These are phyloP conservation scores for Oreohelix idahoensis DNA, from an alignment of 1,140 invertebrate genomes.

Conservation along the genomic window DNA sequence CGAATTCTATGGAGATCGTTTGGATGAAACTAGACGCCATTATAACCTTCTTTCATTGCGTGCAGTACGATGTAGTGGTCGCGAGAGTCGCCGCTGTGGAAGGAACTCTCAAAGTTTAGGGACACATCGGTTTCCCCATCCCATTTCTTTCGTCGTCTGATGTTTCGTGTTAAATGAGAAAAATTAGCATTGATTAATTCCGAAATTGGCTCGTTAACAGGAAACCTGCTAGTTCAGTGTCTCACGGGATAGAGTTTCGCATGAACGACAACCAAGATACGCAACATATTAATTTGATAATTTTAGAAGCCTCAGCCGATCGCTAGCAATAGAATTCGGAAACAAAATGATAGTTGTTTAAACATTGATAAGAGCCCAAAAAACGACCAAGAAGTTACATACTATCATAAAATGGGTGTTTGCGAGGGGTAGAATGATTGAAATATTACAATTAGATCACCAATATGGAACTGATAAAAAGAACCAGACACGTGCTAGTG, in stretches of 20 bases:
- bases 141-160: background rate
- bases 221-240: too few species aligned
- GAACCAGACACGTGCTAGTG: too few species aligned
- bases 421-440: background rate
- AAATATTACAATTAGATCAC: background rate
- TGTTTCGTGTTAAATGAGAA: background rate
- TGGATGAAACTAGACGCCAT: background rate
- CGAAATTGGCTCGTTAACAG: slow-evolving; percentile 23
- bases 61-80: background rate
- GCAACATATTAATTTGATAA: too few species aligned
- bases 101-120: background rate
- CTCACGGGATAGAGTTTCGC: too few species aligned
- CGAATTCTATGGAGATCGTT: background rate
- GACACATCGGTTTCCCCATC: background rate
- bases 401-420: background rate
- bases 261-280: too few species aligned
- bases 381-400: too few species aligned
- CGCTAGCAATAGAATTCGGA: too few species aligned
- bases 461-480: too few species aligned
- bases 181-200: slow-evolving; percentile 39
- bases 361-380: too few species aligned
- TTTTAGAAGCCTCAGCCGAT: too few species aligned
- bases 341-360: too few species aligned
- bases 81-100: background rate
- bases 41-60: background rate